Conservation (phyloP, 2,888 invertebrate genomes). For the Seira sanloemensis region DNA sequence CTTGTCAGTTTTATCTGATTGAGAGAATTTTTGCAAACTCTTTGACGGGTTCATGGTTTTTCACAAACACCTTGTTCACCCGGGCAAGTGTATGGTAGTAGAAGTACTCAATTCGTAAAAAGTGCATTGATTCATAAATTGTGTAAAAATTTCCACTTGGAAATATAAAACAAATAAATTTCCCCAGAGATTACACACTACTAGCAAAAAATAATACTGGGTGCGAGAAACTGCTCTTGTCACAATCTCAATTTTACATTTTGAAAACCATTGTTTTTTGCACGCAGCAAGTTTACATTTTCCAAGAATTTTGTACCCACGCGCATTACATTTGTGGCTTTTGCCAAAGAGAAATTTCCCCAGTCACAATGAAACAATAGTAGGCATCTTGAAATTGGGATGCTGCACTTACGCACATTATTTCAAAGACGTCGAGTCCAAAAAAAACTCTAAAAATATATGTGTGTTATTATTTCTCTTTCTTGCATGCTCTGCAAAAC, state of each 20-base stretch:
- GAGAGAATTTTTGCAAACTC: no score
- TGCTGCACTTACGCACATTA: no score
- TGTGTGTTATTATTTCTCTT: no score
- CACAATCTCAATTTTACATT: background rate
- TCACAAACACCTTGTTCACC: background rate
- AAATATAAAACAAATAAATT: background rate
- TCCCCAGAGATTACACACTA: background rate
- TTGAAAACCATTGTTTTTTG: background rate
- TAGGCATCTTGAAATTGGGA: no score
- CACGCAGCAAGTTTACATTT: no score
- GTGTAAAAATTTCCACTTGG: background rate
- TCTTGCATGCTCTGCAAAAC: no score
- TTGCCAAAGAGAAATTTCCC: background rate
- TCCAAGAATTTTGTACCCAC: no score
- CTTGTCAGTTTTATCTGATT: no score
- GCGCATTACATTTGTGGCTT: background rate
- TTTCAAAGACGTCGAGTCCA: no score
- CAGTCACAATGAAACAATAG: no score
- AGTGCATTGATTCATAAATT: background rate
- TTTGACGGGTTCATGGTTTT: background rate
- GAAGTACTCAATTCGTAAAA: background rate
- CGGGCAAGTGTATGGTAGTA: background rate
- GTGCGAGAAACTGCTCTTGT: background rate
- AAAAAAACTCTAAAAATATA: no score
- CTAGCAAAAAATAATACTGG: no score